These are phyloP conservation scores for Cylas formicarius DNA, from an alignment of 1,140 invertebrate species.

Conservation along the genomic window DNA sequence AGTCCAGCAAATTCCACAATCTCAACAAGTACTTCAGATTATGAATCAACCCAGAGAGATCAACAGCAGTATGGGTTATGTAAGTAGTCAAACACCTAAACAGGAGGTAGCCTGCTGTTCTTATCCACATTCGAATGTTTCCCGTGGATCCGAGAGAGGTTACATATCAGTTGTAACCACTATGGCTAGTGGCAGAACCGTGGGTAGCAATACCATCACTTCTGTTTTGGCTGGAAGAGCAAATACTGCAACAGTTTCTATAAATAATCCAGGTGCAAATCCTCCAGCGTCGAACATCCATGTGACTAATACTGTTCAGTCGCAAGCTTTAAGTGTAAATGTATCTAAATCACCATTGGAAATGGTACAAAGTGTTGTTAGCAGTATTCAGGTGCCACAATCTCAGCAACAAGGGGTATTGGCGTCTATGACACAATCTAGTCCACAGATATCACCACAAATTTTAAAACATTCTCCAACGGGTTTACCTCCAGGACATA, in stretches of 20 bases:
- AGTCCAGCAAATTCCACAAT: too few relatives aligned
- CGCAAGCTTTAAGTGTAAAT: constrained; percentile 26
- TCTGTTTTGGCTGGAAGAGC: constrained; percentile 67
- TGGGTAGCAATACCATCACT: constrained; percentile 68
- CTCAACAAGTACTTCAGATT: constrained; percentile 18
- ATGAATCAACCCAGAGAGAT: constrained; percentile 20
- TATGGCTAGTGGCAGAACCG: constrained; percentile 61
- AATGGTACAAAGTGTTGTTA: constrained; percentile 74
- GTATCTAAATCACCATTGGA: constrained; percentile 64
- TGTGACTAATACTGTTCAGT: constrained; percentile 43
- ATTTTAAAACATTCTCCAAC: constrained; percentile 44
- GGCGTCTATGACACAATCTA: constrained; percentile 20
- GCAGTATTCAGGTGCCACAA: constrained; percentile 61
- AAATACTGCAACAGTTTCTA: constrained; percentile 65
- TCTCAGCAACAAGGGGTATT: constrained; percentile 29
- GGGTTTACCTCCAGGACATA: constrained; percentile 57
- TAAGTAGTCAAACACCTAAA: constrained; percentile 3
- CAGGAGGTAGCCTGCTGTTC: constrained; percentile 12
- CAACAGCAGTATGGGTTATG: not conserved
- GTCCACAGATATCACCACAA: constrained; percentile 35
- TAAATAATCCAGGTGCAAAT: constrained; percentile 53
- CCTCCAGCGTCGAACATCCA: constrained; percentile 44
- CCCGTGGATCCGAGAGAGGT: constrained; percentile 8
- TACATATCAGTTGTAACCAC: constrained; percentile 50
- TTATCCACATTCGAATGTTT: constrained; percentile 15